Percentiles rank a stretch among this genome's conserved stretches.
Evolutionary conservation across 2,797 vertebrate species (phyloP).

Genomic region (Nyctibius grandis): DNA sequence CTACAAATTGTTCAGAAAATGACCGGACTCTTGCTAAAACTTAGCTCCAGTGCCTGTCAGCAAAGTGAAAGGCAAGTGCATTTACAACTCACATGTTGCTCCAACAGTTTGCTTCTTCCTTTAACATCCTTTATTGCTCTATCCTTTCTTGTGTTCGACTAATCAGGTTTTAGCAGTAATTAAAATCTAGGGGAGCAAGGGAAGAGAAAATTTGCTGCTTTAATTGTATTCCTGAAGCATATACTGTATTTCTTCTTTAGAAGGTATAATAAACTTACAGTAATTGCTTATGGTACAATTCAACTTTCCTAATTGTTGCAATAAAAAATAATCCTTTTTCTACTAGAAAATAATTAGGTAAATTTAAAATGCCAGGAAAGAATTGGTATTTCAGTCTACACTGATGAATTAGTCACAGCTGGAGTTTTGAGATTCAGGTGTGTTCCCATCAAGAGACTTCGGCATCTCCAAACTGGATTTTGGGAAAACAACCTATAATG

Average conservation of each 20-base stretch:
- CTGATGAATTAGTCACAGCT: background rate
- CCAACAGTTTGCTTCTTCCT: background rate
- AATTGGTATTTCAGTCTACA: background rate
- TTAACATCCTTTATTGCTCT: background rate
- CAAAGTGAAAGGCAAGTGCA: background rate
- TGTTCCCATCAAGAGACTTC: fast-evolving
- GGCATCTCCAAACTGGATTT: background rate
- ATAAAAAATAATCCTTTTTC: background rate
- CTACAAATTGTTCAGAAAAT: background rate
- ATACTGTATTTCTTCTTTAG: background rate
- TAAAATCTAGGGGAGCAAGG: background rate
- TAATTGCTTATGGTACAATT: background rate
- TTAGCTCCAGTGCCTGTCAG: background rate
- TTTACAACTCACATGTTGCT: fast-evolving
- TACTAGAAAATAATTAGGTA: background rate
- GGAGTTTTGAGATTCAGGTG: background rate
- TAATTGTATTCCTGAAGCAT: background rate
- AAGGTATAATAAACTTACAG: background rate
- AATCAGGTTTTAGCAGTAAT: background rate
- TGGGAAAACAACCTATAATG: background rate
- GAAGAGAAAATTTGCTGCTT: background rate
- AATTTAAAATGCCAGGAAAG: background rate
- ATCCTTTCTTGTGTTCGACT: background rate
- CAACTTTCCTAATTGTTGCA: background rate
- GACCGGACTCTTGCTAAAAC: background rate